Percentiles rank a stretch among this genome's conserved stretches.
These are phyloP conservation scores for Palloptera scutellata DNA, from an alignment of 2,888 invertebrate species.

Conservation along the genomic window DNA sequence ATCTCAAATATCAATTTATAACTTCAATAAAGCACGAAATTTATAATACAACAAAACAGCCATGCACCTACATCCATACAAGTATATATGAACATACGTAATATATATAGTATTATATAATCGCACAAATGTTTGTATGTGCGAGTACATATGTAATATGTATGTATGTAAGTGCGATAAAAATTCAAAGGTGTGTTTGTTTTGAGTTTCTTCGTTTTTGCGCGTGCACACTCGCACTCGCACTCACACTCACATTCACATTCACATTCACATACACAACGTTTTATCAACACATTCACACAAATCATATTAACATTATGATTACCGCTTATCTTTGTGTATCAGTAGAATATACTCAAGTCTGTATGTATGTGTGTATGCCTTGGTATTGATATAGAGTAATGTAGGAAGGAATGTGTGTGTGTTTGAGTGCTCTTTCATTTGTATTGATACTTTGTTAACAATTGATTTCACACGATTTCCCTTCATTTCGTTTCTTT, in stretches of 20 bases:
- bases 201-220: background rate
- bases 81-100: conserved; percentile 22
- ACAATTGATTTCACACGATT: conserved; percentile 56
- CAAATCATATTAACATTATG: conserved; percentile 40
- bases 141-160: no score
- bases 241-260: background rate
- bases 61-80: conserved; percentile 32
- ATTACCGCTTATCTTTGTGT: conserved; percentile 35
- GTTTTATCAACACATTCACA: conserved; percentile 22
- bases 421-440: conserved; percentile 32
- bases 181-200: conserved; percentile 1
- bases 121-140: background rate
- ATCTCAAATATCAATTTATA: conserved; percentile 20
- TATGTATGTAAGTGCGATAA: background rate
- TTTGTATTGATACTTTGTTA: conserved; percentile 52
- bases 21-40: conserved; percentile 20
- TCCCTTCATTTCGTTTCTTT: conserved; percentile 32
- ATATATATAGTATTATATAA: background rate
- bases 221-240: background rate
- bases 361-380: background rate
- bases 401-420: conserved; percentile 35
- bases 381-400: conserved; percentile 39
- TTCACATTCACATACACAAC: background rate
- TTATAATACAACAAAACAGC: conserved; percentile 5
- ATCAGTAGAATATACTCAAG: background rate